Evolutionary conservation across 1,140 invertebrate genomes (phyloP), one percentile per base, ranked within the genome.

Genomic region (Conus ventricosus): DNA sequence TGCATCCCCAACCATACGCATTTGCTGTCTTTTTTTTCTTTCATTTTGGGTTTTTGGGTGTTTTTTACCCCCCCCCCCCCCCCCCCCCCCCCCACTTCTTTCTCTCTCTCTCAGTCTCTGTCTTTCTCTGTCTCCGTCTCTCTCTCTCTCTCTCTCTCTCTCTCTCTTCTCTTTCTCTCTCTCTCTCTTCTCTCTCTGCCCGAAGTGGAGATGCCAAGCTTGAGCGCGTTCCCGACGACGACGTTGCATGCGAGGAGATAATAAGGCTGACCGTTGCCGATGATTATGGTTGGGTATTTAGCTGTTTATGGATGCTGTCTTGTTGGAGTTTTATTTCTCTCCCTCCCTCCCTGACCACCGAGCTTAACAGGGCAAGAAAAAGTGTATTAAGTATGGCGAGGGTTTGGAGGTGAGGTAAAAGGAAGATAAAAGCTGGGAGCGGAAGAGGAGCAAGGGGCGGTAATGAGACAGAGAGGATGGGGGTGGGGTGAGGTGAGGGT

Each of bases 261-360:
- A 83, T 83, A 83, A 83, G 55, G 81, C 13, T 39, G 53, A 1
- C 10, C 51, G 81, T 25, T 54, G 81, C 51, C 51, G 81, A 57
- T 83, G 51, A 83, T 83, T 83, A 57, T 83, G 55, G 53, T 57
- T 83, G 81, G 81, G 53, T 83, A 83, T 83, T 83, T 83, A 83
- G 81, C 81, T 83, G 51, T 83, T 83, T 83, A 83, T 51, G 51
- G 78, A 15, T n/a, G 20, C n/a, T 57, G 15, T 83, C 51, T 55
- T 83, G 51, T 83, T 20, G 8, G 20, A 55, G 81, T 51, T 83
- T 60, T 83, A 83, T 83, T 83, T 81, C 39, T 39, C 39, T 39
- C 39, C 39, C 39, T 39, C 39, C 39, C 39, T 39, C 57, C 81
- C 81, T 23, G 81, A 83, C 81, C 81, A 53, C 81, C 81, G 5